These are phyloP conservation scores for Anableps anableps DNA, from an alignment of 2,797 vertebrate species.

Conservation along the genomic window DNA sequence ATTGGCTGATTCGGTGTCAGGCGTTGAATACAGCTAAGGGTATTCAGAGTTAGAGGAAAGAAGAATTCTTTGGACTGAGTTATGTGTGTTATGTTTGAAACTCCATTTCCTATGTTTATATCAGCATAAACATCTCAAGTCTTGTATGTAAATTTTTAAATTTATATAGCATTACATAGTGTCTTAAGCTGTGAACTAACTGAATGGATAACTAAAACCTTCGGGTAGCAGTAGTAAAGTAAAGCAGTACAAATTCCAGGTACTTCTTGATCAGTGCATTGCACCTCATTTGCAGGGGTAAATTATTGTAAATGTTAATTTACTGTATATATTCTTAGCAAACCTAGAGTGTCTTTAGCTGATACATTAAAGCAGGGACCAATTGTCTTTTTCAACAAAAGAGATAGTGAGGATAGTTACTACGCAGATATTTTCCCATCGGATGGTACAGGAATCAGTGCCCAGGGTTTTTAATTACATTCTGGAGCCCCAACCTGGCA, in stretches of 20 bases:
- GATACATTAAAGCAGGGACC: background rate
- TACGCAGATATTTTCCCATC: slow-evolving; percentile 46
- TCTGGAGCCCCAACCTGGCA: slow-evolving; percentile 30
- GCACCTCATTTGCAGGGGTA: background rate
- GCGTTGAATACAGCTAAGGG: background rate
- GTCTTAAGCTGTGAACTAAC: background rate
- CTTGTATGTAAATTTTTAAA: background rate
- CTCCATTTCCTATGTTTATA: background rate
- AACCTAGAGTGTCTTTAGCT: background rate
- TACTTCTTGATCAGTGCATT: background rate
- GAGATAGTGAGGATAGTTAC: slow-evolving; percentile 39
- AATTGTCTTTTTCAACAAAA: background rate
- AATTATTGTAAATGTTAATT: background rate
- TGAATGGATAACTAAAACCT: no score
- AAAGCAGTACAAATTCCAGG: background rate
- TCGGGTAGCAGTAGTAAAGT: background rate
- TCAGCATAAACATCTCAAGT: background rate
- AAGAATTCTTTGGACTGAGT: background rate
- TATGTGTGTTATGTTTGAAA: background rate
- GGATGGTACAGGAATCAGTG: slow-evolving; percentile 46
- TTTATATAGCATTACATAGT: background rate
- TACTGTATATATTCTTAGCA: background rate
- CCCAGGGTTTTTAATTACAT: slow-evolving; percentile 47
- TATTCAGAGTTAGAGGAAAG: background rate
- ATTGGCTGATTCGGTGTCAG: background rate